A percentile compares a stretch with the other conserved stretches of the same genome.
These are phyloP conservation scores for Rhizoglyphus robini DNA, from an alignment of 1,140 invertebrate genomes.

Conservation along the genomic window DNA sequence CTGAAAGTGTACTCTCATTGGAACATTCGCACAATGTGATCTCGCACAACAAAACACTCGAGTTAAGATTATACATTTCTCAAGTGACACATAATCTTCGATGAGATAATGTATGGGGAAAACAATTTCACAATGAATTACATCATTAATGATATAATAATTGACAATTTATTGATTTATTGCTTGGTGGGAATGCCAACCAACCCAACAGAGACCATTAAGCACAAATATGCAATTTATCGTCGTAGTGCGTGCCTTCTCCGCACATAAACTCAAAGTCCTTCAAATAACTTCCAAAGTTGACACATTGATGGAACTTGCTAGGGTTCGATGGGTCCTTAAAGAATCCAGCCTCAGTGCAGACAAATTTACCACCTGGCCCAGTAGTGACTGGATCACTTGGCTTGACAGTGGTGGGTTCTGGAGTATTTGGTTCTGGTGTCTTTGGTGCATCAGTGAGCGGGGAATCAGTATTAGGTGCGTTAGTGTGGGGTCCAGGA, in stretches of 20 bases:
- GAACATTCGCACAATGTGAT: too few species aligned
- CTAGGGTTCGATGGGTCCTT: not conserved
- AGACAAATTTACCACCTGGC: slow-evolving; percentile 11
- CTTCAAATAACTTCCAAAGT: slow-evolving; percentile 15
- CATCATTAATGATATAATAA: too few species aligned
- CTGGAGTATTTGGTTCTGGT: not conserved
- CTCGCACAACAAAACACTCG: too few species aligned
- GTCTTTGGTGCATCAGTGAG: not conserved
- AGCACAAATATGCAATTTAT: slow-evolving; percentile 15
- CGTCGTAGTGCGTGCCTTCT: slow-evolving; percentile 16
- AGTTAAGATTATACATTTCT: too few species aligned
- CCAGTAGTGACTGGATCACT: not conserved
- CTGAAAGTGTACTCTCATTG: too few species aligned
- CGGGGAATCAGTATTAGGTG: too few species aligned
- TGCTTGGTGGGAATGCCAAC: too few species aligned
- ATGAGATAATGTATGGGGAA: too few species aligned
- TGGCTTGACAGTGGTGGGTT: not conserved
- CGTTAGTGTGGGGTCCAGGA: not conserved
- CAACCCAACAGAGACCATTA: too few species aligned
- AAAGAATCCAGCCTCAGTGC: not conserved
- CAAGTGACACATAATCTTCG: too few species aligned
- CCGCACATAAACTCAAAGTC: slow-evolving; percentile 20
- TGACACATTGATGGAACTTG: slow-evolving; percentile 17
- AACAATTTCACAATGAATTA: too few species aligned
- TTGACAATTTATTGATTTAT: too few species aligned